Evolutionary conservation across 1,140 invertebrate genomes (phyloP), one percentile per base, ranked within the genome.

Genomic region (Piezodorus guildinii): DNA sequence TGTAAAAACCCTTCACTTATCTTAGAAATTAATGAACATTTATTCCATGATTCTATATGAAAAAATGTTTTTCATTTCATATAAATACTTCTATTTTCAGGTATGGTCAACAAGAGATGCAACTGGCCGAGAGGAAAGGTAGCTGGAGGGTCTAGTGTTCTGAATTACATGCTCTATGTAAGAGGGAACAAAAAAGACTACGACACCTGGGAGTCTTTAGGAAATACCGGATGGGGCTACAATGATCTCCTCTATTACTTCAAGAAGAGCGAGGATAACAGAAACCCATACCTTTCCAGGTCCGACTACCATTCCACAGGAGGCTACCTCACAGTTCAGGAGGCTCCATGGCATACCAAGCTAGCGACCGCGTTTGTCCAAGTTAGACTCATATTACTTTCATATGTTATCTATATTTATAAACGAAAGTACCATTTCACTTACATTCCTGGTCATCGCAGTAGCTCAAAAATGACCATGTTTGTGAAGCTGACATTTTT

Each of bases 81-180:
- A 39, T 39, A 8, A 39, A 39, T 30, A 30, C 10, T 56, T 68
- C 67, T 64, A 45, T 65, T 76, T 77, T 19, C 73, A 89, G 88
- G 85, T 12, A 90, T 90, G 87, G 82, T 85, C 67, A 81, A 83
- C 15, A 79, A 83, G 45, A 79, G 90, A 25, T 93, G 90, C 71
- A 91, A 91, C 69, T 93, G 90, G 90, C 90, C 92, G 0, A 74
- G 90, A 34, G 90, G 90, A 16, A 86, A 86, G 73, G 85, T 87
- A 0, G 75, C 87, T 10, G 90, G 90, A 1, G 90, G 90, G 1
- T 87, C 83, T 1, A 87, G 84, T 3, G 91, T 96, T 0, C 78
- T 98, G 0, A 99, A 99, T 74, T 97, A 96, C 71, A 98, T 99
- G 96, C 79, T 97, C 0, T 99, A 98, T 71, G 78, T 98, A 0